Percentiles rank a stretch among this genome's conserved stretches.
phyloP scores from a whole-genome alignment of 2,888 invertebrate species.

The Nemapogon koenigi region DNA sequence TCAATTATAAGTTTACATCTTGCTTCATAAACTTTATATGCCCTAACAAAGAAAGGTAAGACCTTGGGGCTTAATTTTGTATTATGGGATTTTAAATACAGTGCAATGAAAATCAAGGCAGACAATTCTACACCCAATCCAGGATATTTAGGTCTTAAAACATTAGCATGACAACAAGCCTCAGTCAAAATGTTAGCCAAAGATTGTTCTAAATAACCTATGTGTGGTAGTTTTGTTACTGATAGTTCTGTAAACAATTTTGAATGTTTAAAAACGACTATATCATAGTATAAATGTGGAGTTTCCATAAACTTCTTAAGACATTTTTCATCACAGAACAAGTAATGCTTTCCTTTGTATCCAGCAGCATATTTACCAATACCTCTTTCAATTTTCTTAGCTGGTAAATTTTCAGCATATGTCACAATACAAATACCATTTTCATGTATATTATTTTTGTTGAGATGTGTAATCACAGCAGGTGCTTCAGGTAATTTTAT shows the following conservation, averaged over 20 bases:
- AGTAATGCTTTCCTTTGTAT: constrained; percentile 56
- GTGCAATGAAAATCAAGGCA: constrained; percentile 60
- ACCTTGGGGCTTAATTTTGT: constrained; percentile 27
- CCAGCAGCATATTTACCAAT: constrained; percentile 41
- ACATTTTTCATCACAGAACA: constrained; percentile 62
- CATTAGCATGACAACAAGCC: constrained; percentile 58
- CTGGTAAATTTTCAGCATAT: constrained; percentile 60
- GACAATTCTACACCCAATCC: constrained; percentile 56
- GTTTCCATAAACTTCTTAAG: constrained; percentile 54
- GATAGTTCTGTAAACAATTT: constrained; percentile 40
- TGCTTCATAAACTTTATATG: constrained; percentile 32
- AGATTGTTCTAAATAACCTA: constrained; percentile 69
- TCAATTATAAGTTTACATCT: constrained; percentile 40
- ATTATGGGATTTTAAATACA: constrained; percentile 64
- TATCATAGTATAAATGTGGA: constrained; percentile 53
- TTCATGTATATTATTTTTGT: constrained; percentile 61
- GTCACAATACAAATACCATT: constrained; percentile 68
- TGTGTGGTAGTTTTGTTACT: constrained; percentile 54
- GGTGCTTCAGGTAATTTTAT: constrained; percentile 58
- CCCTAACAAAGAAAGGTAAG: constrained; percentile 36
- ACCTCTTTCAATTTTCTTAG: constrained; percentile 49
- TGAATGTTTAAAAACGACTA: constrained; percentile 41
- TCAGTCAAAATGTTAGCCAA: constrained; percentile 57
- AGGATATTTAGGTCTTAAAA: constrained; percentile 66
- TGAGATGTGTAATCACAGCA: constrained; percentile 39